These are phyloP conservation scores for Clarias fuscus DNA, from an alignment of 2,797 vertebrate genomes.

Conservation along the genomic window DNA sequence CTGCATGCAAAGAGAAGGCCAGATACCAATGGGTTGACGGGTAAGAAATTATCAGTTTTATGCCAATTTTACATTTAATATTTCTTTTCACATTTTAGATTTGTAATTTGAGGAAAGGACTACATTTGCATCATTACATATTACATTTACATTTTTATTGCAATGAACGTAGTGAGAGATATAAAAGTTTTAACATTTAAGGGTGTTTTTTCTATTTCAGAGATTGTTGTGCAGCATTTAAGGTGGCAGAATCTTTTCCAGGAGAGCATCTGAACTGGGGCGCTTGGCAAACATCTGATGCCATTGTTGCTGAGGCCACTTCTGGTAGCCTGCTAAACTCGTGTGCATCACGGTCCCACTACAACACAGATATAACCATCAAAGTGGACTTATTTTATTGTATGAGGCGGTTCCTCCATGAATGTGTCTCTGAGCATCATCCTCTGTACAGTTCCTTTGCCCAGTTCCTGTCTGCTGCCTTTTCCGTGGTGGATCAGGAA, in stretches of 20 bases:
- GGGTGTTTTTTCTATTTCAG: constrained; percentile 3
- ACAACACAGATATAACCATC: constrained; percentile 18
- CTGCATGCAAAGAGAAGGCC: constrained; percentile 53
- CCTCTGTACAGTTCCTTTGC: constrained; percentile 33
- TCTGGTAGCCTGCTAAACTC: constrained; percentile 15
- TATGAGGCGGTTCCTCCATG: constrained; percentile 36
- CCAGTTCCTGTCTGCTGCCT: constrained; percentile 44
- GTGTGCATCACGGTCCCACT: constrained; percentile 39
- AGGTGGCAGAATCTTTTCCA: constrained; percentile 8
- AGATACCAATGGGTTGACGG: constrained; percentile 53
- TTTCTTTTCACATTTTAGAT: too few species aligned
- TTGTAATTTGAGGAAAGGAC: too few species aligned
- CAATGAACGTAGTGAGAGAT: too few species aligned
- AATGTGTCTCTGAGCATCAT: constrained; percentile 45
- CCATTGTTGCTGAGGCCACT: constrained; percentile 19
- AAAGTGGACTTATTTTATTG: constrained; percentile 53
- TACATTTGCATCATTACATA: too few species aligned
- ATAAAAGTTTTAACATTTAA: too few species aligned
- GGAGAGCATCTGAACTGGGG: constrained; percentile 36
- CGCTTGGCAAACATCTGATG: constrained; percentile 33
- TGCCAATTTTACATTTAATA: too few species aligned
- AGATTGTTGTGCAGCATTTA: constrained; percentile 45
- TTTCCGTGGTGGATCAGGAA: constrained; percentile 41
- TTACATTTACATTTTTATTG: too few species aligned
- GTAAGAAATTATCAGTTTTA: background rate